A percentile compares a stretch with the other conserved stretches of the same genome.
Conservation (phyloP, 2,797 vertebrate genomes). For the Caiman crocodilus region DNA sequence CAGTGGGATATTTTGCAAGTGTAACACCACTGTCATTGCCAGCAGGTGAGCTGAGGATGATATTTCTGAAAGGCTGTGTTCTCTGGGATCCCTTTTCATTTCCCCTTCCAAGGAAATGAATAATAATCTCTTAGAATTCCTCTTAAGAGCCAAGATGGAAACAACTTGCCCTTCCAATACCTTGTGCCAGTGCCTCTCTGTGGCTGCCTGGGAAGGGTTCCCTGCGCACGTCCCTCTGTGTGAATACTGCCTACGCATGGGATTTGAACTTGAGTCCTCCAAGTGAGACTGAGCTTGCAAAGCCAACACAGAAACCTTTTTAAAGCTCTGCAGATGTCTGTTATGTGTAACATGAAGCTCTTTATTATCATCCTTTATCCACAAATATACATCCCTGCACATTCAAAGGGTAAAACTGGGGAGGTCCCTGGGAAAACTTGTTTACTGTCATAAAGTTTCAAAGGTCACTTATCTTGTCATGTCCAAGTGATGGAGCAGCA, state of each 20-base stretch:
- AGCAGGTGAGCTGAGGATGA: background rate
- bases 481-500: too few species aligned
- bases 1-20: background rate
- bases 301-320: background rate
- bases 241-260: background rate
- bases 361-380: background rate
- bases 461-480: too few species aligned
- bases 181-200: background rate
- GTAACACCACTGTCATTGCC: background rate
- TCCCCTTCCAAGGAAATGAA: background rate
- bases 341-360: background rate
- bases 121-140: too few species aligned
- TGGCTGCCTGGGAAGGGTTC: background rate
- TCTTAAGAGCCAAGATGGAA: background rate
- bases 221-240: background rate
- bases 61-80: background rate
- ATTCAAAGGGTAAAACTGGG: background rate
- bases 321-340: rapidly evolving
- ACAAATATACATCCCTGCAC: background rate
- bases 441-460: too few species aligned
- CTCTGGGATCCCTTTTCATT: background rate
- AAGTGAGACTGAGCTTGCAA: background rate
- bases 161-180: background rate
- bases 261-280: background rate
- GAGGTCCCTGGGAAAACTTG: background rate